Conservation (phyloP, 2,113 vertebrate genomes). For the Cnemophilus loriae region DNA sequence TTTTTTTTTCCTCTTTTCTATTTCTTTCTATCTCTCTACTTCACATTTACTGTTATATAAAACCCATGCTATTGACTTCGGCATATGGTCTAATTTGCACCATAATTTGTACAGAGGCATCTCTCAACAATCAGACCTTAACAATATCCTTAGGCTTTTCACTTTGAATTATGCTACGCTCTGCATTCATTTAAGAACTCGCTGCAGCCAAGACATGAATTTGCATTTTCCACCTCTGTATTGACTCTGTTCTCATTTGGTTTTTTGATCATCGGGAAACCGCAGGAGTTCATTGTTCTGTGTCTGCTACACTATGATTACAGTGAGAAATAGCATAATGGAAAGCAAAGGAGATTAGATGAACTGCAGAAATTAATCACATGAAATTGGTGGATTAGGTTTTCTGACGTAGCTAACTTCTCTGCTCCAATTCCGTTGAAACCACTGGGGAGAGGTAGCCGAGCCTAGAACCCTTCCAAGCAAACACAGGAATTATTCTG, state of each 20-base stretch:
- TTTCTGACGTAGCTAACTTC: not conserved
- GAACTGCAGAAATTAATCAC: not conserved
- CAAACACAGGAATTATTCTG: not conserved
- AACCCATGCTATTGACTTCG: not conserved
- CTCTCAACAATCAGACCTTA: not conserved
- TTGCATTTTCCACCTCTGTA: not conserved
- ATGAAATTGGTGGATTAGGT: not conserved
- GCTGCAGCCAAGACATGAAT: not conserved
- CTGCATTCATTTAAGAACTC: not conserved
- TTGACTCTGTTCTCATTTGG: not conserved
- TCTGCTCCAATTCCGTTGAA: not conserved
- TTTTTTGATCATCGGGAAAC: not conserved
- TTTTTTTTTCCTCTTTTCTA: not conserved
- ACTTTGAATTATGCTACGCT: not conserved
- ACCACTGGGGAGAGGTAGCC: accelerated
- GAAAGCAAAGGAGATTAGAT: not conserved
- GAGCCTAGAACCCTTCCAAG: not conserved
- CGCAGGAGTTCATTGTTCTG: not conserved
- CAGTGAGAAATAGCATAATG: not conserved
- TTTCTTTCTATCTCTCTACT: not conserved
- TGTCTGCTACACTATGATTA: not conserved
- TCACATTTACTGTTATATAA: not conserved
- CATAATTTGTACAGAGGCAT: not conserved
- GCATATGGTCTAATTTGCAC: not conserved
- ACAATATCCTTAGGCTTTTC: not conserved